Evolutionary conservation across 1,140 invertebrate species (phyloP), one percentile per base, ranked within the genome.

Genomic region (Ceratoteleas bidentatus): DNA sequence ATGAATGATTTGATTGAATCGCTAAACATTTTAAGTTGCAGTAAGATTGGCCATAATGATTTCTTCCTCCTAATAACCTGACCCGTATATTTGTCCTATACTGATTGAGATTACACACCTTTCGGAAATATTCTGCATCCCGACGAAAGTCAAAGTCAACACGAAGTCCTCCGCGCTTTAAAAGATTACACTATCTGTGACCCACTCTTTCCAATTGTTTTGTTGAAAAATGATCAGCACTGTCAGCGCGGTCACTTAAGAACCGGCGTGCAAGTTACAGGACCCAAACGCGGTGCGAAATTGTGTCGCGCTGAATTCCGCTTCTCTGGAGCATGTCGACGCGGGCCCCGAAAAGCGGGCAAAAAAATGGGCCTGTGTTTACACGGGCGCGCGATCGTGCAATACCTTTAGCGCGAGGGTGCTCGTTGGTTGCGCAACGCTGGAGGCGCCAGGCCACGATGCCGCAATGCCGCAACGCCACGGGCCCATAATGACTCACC

Each of bases 401-500:
- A 64, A 77, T 69, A 74, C 54, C 73, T 82, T 82, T 68, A 62
- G 57, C 62, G 73, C 79, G 80, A 85, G 75, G 81, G 76, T 80
- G 81, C 72, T 52, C 66, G 83, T 74, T 73, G 54, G 72, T 90
- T 89, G 87, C 89, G 88, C 88, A 90, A 90, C 80, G 66, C 85
- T 87, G 47, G 16, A 66, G 89, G 89, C 89, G 89, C 89, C 89
- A 89, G 84, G 81, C 82, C 81, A 69, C 84, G 79, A 68, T 72
- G 87, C 86, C 86, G 77, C 84, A 38, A 81, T 65, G 86, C 86
- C 83, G 83, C 84, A 77, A 84, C 66, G 86, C 87, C 85, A 83
- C 85, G 80, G 85, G 85, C 84, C 83, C 75, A 70, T 62, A 87
- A 86, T 89, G 88, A 89, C 87, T 90, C 88, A 89, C 85, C 87